Percentiles rank a stretch among this genome's conserved stretches.
Conservation (phyloP, 2,113 vertebrate species). For the Rhinichthys klamathensis region DNA sequence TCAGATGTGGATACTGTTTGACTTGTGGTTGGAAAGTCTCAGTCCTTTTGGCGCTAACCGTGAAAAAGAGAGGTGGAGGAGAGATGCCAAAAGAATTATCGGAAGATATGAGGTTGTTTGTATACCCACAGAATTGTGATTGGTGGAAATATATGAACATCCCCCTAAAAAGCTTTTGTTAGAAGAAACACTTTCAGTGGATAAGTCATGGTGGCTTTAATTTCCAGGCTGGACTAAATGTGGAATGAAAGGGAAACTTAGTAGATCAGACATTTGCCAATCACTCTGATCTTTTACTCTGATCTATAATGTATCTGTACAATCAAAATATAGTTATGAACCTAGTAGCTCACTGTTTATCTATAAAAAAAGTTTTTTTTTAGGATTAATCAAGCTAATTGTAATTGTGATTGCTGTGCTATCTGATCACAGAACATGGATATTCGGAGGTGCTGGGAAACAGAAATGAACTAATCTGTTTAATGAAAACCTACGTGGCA, state of each 20-base stretch:
- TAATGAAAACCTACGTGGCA: conserved; percentile 1
- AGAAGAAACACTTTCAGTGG: not conserved
- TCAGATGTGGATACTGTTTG: not conserved
- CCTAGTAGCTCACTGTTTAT: not conserved
- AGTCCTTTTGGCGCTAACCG: not conserved
- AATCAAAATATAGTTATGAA: not conserved
- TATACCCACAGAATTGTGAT: not conserved
- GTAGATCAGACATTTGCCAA: not conserved
- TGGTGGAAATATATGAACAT: not conserved
- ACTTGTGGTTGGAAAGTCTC: not conserved
- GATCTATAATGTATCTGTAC: not conserved
- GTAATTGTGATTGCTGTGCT: not conserved
- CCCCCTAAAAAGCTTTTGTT: not conserved
- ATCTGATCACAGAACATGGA: not conserved
- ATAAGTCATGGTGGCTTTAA: not conserved
- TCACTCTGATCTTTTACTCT: not conserved
- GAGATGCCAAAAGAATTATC: not conserved
- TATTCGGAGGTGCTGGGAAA: not conserved
- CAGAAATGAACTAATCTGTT: conserved; percentile 27
- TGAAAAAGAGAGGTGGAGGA: not conserved
- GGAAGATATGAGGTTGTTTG: not conserved
- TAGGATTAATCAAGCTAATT: conserved; percentile 18
- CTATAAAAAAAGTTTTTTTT: not conserved
- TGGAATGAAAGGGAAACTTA: conserved; percentile 1
- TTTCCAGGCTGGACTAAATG: not conserved